Percentiles rank a stretch among this genome's conserved stretches.
These are phyloP conservation scores for Hedya salicella DNA, from an alignment of 2,888 invertebrate species.

Conservation along the genomic window DNA sequence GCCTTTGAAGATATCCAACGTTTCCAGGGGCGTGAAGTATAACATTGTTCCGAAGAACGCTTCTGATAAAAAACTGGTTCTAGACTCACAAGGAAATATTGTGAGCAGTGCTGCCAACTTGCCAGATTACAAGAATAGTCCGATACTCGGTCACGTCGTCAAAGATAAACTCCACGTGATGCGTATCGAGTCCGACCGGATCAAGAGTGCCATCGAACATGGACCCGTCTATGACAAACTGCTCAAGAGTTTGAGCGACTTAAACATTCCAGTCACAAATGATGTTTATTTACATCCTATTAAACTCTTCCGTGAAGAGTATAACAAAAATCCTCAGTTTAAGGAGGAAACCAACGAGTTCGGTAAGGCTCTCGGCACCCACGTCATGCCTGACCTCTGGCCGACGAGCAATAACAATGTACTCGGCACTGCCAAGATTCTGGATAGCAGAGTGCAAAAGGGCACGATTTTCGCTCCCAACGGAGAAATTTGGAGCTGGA, in stretches of 20 bases:
- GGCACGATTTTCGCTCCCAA: conserved; percentile 82
- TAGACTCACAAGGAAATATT: conserved; percentile 79
- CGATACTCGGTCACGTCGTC: conserved; percentile 76
- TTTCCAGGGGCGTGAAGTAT: conserved; percentile 78
- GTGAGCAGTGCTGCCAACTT: conserved; percentile 80
- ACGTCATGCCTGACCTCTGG: conserved; percentile 77
- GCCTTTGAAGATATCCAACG: conserved; percentile 78
- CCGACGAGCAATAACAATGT: conserved; percentile 74
- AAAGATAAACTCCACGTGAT: conserved; percentile 82
- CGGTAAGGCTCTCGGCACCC: conserved; percentile 75
- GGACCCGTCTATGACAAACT: conserved; percentile 86
- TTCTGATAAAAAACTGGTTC: conserved; percentile 79
- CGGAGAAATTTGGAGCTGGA: conserved; percentile 84
- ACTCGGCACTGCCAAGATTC: conserved; percentile 70
- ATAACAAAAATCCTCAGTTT: conserved; percentile 82
- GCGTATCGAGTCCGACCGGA: conserved; percentile 83
- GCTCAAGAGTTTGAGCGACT: conserved; percentile 80
- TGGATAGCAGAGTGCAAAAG: conserved; percentile 76
- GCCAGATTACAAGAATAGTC: conserved; percentile 78
- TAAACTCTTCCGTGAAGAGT: conserved; percentile 82
- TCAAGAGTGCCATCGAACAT: conserved; percentile 86
- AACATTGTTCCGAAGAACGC: conserved; percentile 80
- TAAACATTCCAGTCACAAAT: conserved; percentile 79
- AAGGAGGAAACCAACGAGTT: conserved; percentile 84
- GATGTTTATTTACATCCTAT: conserved; percentile 85